Evolutionary conservation across 2,113 vertebrate species (phyloP), one percentile per base, ranked within the genome.

Genomic region (Rhynchomys soricoides): DNA sequence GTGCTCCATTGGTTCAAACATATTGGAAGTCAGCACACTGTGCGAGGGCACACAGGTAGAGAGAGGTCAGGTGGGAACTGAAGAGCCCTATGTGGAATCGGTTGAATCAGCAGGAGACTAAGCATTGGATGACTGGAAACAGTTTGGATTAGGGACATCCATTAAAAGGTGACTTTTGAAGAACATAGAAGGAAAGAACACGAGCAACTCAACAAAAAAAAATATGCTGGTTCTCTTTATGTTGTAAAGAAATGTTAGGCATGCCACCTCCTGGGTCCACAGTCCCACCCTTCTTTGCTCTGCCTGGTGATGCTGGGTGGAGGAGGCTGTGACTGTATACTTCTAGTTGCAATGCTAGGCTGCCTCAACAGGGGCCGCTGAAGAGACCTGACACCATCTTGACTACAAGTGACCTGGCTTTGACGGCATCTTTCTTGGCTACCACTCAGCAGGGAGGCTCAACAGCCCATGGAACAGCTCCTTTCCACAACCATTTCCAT

Each of bases 371-470:
- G 62, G 48, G 73, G 73, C 22, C 7, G 2, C 40, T 59, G 6
- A 62, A 57, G 5, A 0, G 10, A 7, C 68, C 70, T 11, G 1
- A 29, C 2, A 10, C 2, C 15, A 22, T 29, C 37, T 37, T 1
- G 9, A 9, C 26, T 0, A 34, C 31, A 82, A 86, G 19, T n/a
- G 68, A n/a, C 16, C 2, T 37, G 34, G 37, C 15, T 70, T 70
- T 17, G 68, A 71, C 16, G n/a, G 37, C 17, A 21, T 45, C 8
- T 19, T 16, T 7, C 29, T 2, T 8, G 13, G 29, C 43, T 4
- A 7, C 24, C 26, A 1, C 43, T 59, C n/a, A 68, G n/a, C 0
- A 7, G 13, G 10, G 22, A 50, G 70, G 19, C 15, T 15, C 29
- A 21, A 43, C 24, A 9, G 15, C 15, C 68, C 3, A 3, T 0